Evolutionary conservation across 2,113 vertebrate genomes (phyloP).

Genomic region (Heliornis fulica): DNA sequence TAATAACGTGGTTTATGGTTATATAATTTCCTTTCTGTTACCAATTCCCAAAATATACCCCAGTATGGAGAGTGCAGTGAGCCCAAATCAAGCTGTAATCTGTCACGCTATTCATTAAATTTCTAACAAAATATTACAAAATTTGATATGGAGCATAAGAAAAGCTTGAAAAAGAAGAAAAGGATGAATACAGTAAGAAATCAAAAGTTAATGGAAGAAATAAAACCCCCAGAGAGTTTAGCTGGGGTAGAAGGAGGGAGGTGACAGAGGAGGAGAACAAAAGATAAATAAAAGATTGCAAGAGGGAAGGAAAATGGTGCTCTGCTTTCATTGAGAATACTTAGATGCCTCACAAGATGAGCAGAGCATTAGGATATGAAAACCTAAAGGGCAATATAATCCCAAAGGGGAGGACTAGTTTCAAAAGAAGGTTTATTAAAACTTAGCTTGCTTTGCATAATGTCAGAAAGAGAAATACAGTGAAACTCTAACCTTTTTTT

Average conservation of each 20-base stretch:
- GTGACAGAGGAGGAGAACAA: not conserved
- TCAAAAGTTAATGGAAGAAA: not conserved
- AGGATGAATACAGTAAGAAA: not conserved
- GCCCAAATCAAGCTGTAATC: not conserved
- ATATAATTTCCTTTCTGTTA: not conserved
- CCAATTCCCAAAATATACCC: not conserved
- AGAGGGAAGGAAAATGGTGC: not conserved
- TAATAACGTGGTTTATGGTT: not conserved
- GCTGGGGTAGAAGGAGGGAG: not conserved
- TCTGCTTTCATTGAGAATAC: slow-evolving; percentile 14
- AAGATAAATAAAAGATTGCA: slow-evolving; percentile 40
- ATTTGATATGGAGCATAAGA: not conserved
- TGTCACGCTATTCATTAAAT: not conserved
- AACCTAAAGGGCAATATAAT: slow-evolving; percentile 48
- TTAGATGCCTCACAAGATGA: slow-evolving; percentile 26
- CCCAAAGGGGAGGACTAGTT: slow-evolving; percentile 22
- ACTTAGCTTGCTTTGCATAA: slow-evolving; percentile 38
- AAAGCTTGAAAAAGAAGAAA: not conserved
- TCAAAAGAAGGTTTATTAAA: slow-evolving; percentile 56
- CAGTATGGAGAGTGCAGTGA: not conserved
- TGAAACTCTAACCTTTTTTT: slow-evolving; percentile 17
- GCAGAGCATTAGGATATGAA: slow-evolving; percentile 27
- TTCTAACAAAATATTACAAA: not conserved
- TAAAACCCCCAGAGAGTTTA: not conserved
- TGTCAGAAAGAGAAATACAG: not conserved